Conservation (phyloP, 2,888 invertebrate genomes). For the Oscheius sp. region DNA sequence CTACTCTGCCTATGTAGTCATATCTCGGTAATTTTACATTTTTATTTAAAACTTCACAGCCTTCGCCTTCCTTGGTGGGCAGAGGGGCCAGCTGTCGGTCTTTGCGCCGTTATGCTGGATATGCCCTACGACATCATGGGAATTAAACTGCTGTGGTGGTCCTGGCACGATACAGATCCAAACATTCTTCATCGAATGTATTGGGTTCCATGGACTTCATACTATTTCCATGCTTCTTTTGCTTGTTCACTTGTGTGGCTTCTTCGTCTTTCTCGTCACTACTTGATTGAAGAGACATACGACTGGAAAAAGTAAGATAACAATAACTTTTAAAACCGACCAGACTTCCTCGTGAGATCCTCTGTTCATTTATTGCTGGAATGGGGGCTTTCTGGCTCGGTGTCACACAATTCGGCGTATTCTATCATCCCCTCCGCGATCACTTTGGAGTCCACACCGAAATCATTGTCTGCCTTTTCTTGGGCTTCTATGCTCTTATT, state of each 20-base stretch:
- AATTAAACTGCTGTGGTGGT: conserved; percentile 83
- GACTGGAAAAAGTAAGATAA: conserved; percentile 75
- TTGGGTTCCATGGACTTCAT: conserved; percentile 83
- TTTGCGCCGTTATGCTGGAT: conserved; percentile 80
- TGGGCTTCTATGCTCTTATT: conserved; percentile 76
- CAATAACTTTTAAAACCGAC: not conserved
- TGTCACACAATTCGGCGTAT: conserved; percentile 79
- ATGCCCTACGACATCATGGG: conserved; percentile 82
- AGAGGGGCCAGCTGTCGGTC: conserved; percentile 76
- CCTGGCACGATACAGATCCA: conserved; percentile 79
- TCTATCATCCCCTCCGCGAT: conserved; percentile 84
- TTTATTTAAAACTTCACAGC: conserved; percentile 59
- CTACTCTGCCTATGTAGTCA: conserved; percentile 74
- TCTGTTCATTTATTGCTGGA: conserved; percentile 76
- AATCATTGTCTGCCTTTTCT: conserved; percentile 79
- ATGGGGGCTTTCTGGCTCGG: conserved; percentile 81
- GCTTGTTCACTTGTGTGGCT: conserved; percentile 79
- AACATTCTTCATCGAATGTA: conserved; percentile 77
- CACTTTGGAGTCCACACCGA: conserved; percentile 77
- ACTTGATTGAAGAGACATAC: conserved; percentile 74
- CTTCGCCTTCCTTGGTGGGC: conserved; percentile 74
- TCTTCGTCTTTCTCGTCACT: conserved; percentile 77
- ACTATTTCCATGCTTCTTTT: conserved; percentile 83
- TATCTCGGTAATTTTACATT: conserved; percentile 47
- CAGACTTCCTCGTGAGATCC: conserved; percentile 75